Evolutionary conservation across 2,888 invertebrate genomes (phyloP).

Genomic region (Linnaemya tessellans): DNA sequence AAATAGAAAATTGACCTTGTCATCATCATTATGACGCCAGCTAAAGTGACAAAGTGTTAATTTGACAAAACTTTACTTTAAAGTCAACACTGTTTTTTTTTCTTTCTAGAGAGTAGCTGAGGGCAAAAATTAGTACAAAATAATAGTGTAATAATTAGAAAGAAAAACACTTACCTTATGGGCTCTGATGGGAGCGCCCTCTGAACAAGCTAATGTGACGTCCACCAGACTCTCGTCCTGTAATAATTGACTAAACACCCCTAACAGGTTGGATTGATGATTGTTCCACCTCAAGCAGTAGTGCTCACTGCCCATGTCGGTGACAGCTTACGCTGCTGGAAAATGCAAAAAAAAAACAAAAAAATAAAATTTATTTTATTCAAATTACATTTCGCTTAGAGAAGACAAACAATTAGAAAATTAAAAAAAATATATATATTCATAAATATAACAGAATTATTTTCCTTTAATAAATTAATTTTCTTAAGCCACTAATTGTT

Average conservation of each 20-base stretch:
- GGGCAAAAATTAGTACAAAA: not conserved
- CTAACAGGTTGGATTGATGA: conserved; percentile 99
- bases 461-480: no score
- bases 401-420: no score
- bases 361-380: conserved; percentile 9
- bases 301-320: conserved; percentile 99
- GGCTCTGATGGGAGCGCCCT: conserved; percentile 96
- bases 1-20: conserved; percentile 55
- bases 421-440: no score
- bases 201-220: conserved; percentile 98
- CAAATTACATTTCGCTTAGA: not conserved
- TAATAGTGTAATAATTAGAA: not conserved
- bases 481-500: not conserved
- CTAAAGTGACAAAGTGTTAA: conserved; percentile 52
- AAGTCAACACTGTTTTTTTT: not conserved
- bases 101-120: not conserved
- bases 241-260: conserved; percentile 97
- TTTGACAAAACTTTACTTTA: conserved; percentile 43
- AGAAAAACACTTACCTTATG: conserved; percentile 87
- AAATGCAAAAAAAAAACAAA: conserved; percentile 61
- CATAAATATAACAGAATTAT: no score
- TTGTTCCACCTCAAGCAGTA: conserved; percentile 99
- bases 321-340: conserved; percentile 91
- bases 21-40: conserved; percentile 57
- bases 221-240: conserved; percentile 98